Percentiles rank a stretch among this genome's conserved stretches.
Evolutionary conservation across 2,113 vertebrate species (phyloP).

Genomic region (Gulo gulo): DNA sequence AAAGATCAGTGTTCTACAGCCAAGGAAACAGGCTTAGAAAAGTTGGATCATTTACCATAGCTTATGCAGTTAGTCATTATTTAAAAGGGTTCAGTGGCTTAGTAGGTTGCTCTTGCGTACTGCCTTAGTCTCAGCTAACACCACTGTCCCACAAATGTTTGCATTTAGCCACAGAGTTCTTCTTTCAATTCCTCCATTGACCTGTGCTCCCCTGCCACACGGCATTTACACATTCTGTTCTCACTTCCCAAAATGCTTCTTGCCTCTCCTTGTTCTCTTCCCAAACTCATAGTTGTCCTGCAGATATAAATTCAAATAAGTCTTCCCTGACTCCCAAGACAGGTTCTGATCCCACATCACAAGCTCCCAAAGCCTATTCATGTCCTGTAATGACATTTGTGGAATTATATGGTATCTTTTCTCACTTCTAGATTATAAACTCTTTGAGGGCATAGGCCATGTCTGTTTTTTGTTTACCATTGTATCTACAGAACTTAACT

Average conservation of each 20-base stretch:
- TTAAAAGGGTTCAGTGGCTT: not conserved
- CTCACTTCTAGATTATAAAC: not conserved
- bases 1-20: not conserved
- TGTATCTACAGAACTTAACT: not conserved
- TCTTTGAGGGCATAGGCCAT: not conserved
- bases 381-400: not conserved
- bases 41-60: not conserved
- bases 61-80: not conserved
- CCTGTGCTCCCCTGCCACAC: not conserved
- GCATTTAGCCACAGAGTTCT: not conserved
- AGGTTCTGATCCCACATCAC: not conserved
- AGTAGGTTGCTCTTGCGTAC: not conserved
- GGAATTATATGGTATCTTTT: not conserved
- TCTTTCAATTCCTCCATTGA: not conserved
- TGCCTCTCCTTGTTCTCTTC: not conserved
- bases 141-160: not conserved
- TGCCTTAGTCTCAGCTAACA: not conserved
- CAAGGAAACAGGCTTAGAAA: not conserved
- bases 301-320: not conserved
- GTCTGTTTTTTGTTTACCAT: not conserved
- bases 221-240: not conserved
- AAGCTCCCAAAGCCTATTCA: not conserved
- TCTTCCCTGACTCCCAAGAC: not conserved
- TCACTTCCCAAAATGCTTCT: conserved; percentile 26
- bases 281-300: not conserved